Percentiles rank a stretch among this genome's conserved stretches.
phyloP scores from a whole-genome alignment of 2,888 invertebrate genomes.

The Trilocha varians region DNA sequence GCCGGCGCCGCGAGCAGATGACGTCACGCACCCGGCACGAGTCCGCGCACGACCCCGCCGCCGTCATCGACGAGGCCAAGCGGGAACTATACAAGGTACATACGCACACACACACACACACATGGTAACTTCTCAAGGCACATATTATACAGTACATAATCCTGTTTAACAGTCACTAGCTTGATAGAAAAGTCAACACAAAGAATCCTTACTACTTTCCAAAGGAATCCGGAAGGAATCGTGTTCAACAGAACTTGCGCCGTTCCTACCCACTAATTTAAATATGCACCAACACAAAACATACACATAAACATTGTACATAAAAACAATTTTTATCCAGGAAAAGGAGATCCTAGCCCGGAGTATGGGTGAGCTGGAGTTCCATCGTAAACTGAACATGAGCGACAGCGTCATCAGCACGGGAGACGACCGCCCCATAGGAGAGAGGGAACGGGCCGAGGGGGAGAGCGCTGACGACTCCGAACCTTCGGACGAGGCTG shows the following conservation, averaged over 20 bases:
- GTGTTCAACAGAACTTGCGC: too few species aligned
- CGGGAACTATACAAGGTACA: conserved; percentile 79
- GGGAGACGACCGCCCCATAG: conserved; percentile 45
- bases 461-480: conserved; percentile 73
- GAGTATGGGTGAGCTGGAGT: conserved; percentile 65
- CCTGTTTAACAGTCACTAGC: too few species aligned
- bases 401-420: conserved; percentile 41
- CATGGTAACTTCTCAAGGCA: background rate
- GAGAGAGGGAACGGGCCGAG: conserved; percentile 69
- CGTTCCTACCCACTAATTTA: too few species aligned
- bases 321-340: conserved; percentile 29
- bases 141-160: too few species aligned
- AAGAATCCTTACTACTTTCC: too few species aligned
- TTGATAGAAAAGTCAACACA: too few species aligned
- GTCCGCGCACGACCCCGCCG: conserved; percentile 45
- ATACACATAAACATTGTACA: too few species aligned
- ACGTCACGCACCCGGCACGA: conserved; percentile 46
- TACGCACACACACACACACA: background rate
- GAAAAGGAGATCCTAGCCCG: conserved; percentile 64
- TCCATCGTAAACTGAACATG: conserved; percentile 61
- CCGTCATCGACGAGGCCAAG: conserved; percentile 83
- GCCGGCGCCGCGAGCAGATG: conserved; percentile 44
- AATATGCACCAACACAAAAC: too few species aligned
- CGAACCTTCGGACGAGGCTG: conserved; percentile 72
- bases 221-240: too few species aligned